Base-by-base conservation (phyloP, 2,888 invertebrate species). In the Papilio demoleus region DNA sequence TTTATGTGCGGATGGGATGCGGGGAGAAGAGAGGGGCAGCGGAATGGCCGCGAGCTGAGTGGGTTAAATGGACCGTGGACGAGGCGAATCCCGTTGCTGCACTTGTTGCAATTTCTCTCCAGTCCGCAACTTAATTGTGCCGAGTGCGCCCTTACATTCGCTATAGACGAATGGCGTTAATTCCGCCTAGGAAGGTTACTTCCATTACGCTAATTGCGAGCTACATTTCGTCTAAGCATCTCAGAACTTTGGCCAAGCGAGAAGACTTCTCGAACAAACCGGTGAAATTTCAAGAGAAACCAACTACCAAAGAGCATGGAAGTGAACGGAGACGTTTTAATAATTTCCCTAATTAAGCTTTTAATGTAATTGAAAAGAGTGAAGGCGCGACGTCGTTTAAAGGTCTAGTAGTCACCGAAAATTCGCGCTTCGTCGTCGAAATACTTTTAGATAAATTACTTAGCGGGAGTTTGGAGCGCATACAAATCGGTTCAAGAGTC, bases 171-270 rank as follows among this genome's bases (percentile, higher is more conserved):
- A 89, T 85, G 77, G 84, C 88, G 85, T 87, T 88, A 90, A 90
- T 90, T 89, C 86, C 79, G 77, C 82, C 79, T 76, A 74, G 81
- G 81, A 83, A 87, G 88, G 89, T 88, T 88, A 84, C 86, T 84
- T 90, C 90, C 90, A 92, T 92, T 92, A 91, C 86, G 85, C 84
- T 92, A 92, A 92, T 92, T 92, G 90, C 90, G 81, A 88, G 84
- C 87, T 88, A 87, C 87, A 88, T 89, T 91, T 89, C 90, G 87
- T 88, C 88, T 87, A 86, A 88, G 86, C 87, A 87, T 88, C 88
- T 84, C 82, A 81, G 83, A 90, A 92, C 84, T 90, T 89, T 81
- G 81, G 80, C 81, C 79, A 82, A 81, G 80, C 80, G 79, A 81
- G 81, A 81, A 84, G 85, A 85, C 85, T 86, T 81, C 81, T 81